Conservation (phyloP, 2,888 invertebrate genomes). For the Noctua fimbriata region DNA sequence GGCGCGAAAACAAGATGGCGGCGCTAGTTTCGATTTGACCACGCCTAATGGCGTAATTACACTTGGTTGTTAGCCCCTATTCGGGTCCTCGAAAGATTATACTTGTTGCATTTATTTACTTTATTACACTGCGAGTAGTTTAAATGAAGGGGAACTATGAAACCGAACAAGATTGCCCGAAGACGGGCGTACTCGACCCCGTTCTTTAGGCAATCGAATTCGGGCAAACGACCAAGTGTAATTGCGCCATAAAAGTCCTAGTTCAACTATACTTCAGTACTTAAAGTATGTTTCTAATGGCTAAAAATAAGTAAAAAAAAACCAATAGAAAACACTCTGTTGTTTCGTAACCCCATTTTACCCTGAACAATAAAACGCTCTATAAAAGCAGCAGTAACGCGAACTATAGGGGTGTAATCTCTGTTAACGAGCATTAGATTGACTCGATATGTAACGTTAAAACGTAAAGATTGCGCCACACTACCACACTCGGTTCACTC, state of each 20-base stretch:
- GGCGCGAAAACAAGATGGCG: neutral
- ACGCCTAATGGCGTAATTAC: neutral
- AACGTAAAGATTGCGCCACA: slow-evolving; percentile 61
- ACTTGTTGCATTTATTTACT: neutral
- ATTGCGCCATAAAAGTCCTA: neutral
- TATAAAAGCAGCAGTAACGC: slow-evolving; percentile 43
- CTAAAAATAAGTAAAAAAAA: neutral
- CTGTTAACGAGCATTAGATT: slow-evolving; percentile 61
- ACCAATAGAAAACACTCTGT: slow-evolving; percentile 13
- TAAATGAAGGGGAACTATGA: neutral
- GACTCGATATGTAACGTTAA: slow-evolving; percentile 49
- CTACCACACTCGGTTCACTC: slow-evolving; percentile 61
- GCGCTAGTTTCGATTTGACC: neutral
- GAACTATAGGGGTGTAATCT: slow-evolving; percentile 65
- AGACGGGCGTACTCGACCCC: neutral
- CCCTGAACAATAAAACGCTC: slow-evolving; percentile 36
- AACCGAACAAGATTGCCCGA: neutral
- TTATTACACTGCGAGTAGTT: neutral
- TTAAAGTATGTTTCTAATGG: neutral
- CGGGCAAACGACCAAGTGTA: neutral
- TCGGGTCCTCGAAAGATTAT: neutral
- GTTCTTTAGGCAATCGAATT: neutral
- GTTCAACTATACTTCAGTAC: neutral
- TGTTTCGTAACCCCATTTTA: slow-evolving; percentile 31
- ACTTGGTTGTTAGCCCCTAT: neutral